A percentile compares a stretch with the other conserved stretches of the same genome.
Evolutionary conservation across 2,888 invertebrate genomes (phyloP).

Genomic region (Neuroscelio doddi): DNA sequence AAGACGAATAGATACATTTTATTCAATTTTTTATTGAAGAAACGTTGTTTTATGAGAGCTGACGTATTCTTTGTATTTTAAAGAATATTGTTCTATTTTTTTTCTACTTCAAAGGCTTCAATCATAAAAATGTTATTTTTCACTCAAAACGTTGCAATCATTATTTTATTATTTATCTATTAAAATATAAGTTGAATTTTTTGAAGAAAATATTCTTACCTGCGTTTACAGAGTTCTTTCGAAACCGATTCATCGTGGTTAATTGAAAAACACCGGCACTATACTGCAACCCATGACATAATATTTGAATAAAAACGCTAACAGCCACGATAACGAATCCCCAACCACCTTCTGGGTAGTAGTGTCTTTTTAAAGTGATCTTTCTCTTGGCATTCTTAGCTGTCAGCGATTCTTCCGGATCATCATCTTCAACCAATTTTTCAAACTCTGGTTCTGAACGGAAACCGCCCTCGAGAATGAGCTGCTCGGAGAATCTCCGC

Average conservation of each 20-base stretch:
- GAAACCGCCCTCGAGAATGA: slow-evolving; percentile 63
- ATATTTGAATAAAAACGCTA: slow-evolving; percentile 80
- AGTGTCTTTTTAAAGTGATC: slow-evolving; percentile 74
- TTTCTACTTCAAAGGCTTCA: too few relatives aligned
- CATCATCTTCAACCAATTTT: slow-evolving; percentile 49
- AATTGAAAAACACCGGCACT: slow-evolving; percentile 74
- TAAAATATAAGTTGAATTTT: too few relatives aligned
- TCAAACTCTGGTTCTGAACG: slow-evolving; percentile 55
- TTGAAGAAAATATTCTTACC: slow-evolving; percentile 47
- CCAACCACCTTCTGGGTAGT: slow-evolving; percentile 91
- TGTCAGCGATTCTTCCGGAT: slow-evolving; percentile 59
- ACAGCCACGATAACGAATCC: slow-evolving; percentile 85
- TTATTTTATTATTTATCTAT: too few relatives aligned
- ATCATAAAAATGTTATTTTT: too few relatives aligned
- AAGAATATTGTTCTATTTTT: too few relatives aligned
- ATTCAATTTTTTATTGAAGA: too few relatives aligned
- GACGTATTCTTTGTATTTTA: too few relatives aligned
- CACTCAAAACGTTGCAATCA: too few relatives aligned
- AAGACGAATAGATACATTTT: too few relatives aligned
- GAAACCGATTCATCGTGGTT: slow-evolving; percentile 44
- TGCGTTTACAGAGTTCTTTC: slow-evolving; percentile 42
- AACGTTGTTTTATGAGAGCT: too few relatives aligned
- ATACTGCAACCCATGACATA: slow-evolving; percentile 83
- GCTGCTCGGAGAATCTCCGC: slow-evolving; percentile 63
- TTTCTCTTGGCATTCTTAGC: slow-evolving; percentile 60